phyloP scores from a whole-genome alignment of 2,888 invertebrate species.

The Homarus gammarus region DNA sequence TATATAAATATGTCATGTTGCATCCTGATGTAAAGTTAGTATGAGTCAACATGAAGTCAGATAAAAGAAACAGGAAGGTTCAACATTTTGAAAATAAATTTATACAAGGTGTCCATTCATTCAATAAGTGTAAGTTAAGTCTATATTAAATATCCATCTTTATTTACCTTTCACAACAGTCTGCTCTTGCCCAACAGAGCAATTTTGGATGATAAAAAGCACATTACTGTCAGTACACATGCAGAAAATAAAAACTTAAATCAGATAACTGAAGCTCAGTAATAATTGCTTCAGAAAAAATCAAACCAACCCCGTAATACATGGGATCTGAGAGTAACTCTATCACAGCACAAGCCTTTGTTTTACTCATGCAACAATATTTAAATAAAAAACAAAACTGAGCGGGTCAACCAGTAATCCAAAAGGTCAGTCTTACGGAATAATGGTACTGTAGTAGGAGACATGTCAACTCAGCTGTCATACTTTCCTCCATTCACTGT shows the following conservation, averaged over 20 bases:
- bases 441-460: neutral
- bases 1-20: no score
- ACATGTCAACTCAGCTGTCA: no score
- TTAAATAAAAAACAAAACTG: neutral
- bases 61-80: no score
- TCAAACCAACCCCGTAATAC: neutral
- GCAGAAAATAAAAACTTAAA: neutral
- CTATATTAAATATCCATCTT: no score
- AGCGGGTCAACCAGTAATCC: neutral
- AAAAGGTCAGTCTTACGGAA: neutral
- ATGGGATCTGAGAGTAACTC: neutral
- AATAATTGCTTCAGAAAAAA: slow-evolving; percentile 5
- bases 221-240: neutral
- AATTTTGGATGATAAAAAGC: neutral
- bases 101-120: no score
- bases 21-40: no score
- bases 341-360: neutral
- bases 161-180: no score
- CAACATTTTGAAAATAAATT: no score
- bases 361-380: neutral
- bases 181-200: no score
- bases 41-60: no score
- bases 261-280: neutral
- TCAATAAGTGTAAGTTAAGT: no score
- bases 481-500: no score